Evolutionary conservation across 2,888 invertebrate species (phyloP).

Genomic region (Caenorhabditis wallacei): DNA sequence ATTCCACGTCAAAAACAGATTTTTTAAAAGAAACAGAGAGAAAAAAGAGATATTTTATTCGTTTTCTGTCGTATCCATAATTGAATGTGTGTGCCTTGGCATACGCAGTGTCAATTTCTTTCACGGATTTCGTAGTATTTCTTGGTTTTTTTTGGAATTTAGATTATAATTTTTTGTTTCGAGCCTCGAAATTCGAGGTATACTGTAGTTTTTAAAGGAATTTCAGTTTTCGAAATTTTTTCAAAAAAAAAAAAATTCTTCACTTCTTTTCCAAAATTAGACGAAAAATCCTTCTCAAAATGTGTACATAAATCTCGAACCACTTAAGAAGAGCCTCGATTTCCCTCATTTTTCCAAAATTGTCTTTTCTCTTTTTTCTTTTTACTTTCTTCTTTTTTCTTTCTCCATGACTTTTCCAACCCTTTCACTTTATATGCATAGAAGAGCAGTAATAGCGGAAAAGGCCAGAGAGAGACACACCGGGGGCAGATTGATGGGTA

Average conservation of each 20-base stretch:
- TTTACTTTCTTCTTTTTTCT: conserved; percentile 5
- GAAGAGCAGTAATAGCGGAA: conserved; percentile 34
- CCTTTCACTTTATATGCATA: conserved; percentile 43
- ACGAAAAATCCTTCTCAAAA: too few relatives aligned
- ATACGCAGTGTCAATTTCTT: not conserved
- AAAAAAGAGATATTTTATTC: conserved; percentile 24
- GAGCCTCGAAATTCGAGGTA: too few relatives aligned
- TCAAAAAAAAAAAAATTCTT: too few relatives aligned
- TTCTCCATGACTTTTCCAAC: conserved; percentile 4
- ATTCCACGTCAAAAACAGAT: conserved; percentile 42
- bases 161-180: too few relatives aligned
- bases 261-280: too few relatives aligned
- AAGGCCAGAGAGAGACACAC: conserved; percentile 6
- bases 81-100: conserved; percentile 33
- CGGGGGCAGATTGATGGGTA: conserved; percentile 53
- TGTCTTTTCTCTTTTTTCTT: not conserved
- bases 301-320: conserved; percentile 1
- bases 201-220: too few relatives aligned
- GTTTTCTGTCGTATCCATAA: conserved; percentile 36
- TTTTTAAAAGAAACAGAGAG: conserved; percentile 9
- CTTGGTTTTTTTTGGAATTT: too few relatives aligned
- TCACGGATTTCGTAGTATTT: too few relatives aligned
- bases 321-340: conserved; percentile 18
- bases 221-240: too few relatives aligned
- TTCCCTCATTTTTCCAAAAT: conserved; percentile 7